These are phyloP conservation scores for Eilema sororculum DNA, from an alignment of 2,888 invertebrate species.

Conservation along the genomic window DNA sequence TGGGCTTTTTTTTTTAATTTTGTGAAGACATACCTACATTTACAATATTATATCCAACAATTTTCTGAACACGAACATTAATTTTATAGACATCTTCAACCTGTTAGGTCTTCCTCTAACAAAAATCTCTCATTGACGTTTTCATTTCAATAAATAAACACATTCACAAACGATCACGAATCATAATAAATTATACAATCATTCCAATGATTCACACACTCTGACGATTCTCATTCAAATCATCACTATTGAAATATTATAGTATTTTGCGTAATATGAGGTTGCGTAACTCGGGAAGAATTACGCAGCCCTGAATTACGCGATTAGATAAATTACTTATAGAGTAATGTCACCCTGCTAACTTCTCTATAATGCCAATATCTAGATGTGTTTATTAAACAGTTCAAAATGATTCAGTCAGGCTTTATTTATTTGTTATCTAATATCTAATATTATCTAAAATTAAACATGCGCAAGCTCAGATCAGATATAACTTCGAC, in stretches of 20 bases:
- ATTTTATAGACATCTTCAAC: background rate
- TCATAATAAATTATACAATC: slow-evolving; percentile 10
- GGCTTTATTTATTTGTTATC: background rate
- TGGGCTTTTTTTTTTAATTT: no score
- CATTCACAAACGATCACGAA: background rate
- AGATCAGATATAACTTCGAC: background rate
- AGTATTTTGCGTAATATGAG: background rate
- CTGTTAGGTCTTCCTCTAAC: no score
- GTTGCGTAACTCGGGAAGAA: background rate
- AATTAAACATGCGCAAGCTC: no score
- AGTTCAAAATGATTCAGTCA: background rate
- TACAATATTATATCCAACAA: background rate
- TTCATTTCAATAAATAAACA: slow-evolving; percentile 18
- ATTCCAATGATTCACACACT: background rate
- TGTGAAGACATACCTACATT: no score
- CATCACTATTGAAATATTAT: background rate
- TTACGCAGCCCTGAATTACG: background rate
- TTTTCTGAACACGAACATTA: slow-evolving; percentile 43
- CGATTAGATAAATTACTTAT: background rate
- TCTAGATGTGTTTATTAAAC: background rate
- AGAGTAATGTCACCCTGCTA: no score
- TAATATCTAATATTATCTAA: no score
- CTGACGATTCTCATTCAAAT: background rate
- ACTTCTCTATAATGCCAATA: no score
- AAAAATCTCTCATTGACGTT: background rate